phyloP scores from a whole-genome alignment of 2,113 vertebrate genomes.

The Pelusios castaneus region DNA sequence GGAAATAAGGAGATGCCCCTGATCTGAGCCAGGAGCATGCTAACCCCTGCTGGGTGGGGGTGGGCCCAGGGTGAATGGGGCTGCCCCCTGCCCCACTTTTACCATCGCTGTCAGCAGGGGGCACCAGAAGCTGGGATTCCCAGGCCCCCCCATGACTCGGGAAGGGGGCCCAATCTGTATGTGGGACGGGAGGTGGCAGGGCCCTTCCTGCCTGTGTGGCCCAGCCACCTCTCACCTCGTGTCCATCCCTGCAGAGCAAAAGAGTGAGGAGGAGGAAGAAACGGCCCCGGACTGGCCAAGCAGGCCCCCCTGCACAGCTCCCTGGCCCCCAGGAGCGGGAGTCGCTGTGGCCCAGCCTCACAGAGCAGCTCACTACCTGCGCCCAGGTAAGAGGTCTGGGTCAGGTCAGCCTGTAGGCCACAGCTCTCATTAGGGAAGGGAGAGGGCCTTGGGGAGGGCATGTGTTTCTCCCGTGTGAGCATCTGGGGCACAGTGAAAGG shows the following conservation, averaged over 20 bases:
- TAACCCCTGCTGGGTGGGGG: no score
- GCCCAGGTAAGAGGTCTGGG: conserved; percentile 62
- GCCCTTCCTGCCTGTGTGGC: not conserved
- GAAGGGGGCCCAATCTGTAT: rapidly evolving
- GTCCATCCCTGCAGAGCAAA: conserved; percentile 77
- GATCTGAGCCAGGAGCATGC: not conserved
- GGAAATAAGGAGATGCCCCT: not conserved
- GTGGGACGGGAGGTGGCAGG: rapidly evolving
- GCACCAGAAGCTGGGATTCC: not conserved
- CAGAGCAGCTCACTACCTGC: conserved; percentile 79
- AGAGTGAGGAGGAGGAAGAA: conserved; percentile 77
- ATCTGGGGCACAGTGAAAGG: not conserved
- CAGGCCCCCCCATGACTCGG: not conserved
- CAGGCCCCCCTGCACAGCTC: not conserved
- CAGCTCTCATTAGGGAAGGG: no score
- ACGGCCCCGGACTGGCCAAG: conserved; percentile 2
- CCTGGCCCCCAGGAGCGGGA: conserved; percentile 73
- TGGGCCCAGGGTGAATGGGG: no score
- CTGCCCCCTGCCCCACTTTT: not conserved
- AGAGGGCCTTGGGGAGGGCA: no score
- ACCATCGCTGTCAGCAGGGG: not conserved
- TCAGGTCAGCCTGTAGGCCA: no score
- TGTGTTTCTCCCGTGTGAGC: no score
- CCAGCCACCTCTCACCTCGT: not conserved
- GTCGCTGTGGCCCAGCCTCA: conserved; percentile 83